Base-by-base conservation (phyloP, 2,113 vertebrate species). In the Melanostigma gelatinosum region DNA sequence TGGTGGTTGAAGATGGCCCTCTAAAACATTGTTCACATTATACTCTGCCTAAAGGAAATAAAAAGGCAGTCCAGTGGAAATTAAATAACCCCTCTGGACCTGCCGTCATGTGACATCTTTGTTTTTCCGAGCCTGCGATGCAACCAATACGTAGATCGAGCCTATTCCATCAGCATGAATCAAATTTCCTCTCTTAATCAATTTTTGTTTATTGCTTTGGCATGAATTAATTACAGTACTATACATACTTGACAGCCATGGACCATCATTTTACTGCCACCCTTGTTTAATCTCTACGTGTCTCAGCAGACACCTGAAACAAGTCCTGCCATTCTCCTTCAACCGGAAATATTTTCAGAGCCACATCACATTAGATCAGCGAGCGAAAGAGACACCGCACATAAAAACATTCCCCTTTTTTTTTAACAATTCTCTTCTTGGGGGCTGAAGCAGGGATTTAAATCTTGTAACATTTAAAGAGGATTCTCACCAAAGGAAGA, bases 81-180 rank as follows among this genome's bases (percentile, higher is more conserved):
- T 42, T 67, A 91, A 79, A 57, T 48, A 79, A 88, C 80, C 88
- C 78, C 83, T 69, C 48, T 60, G 82, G 90, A 89, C 80, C 48
- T 67, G 63, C 82, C 90, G 86, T 63, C 87, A 71, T 85, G 79
- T 90, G 84, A 93, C 91, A 88, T 92, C 89, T 93, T 83, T 90
- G 83, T 92, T 91, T 50, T 90, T 74, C 62, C 44, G 18, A 82
- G 32, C 64, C 68, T 65, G 54, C 5, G 40, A 71, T 71, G 46
- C 71, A 22, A 63, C 77, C 74, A 38, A 13, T 68, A 63, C 72
- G 62, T 72, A 58, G 22, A 61, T 69, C 42, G 36, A 54, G 76
- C 70, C 40, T 77, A 44, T 62, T 60, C 24, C 82, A 40, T 57
- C 61, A 69, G 68, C 27, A 34, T 36, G 44, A 72, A 40, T 65